A percentile compares a stretch with the other conserved stretches of the same genome.
phyloP scores from a whole-genome alignment of 2,888 invertebrate genomes.

The Arctia plantaginis region DNA sequence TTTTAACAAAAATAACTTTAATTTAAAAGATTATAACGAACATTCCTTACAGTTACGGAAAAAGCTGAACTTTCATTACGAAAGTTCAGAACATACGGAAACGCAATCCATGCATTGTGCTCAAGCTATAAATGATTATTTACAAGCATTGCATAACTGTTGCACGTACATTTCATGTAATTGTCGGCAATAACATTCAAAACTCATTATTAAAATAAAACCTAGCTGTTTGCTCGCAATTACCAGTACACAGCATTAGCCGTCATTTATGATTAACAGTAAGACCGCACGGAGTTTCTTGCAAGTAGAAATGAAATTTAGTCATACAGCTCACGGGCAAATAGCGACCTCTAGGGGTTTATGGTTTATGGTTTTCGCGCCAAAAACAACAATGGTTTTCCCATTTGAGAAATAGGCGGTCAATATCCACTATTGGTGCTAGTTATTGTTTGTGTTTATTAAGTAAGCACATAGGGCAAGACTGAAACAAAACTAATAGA shows the following conservation, averaged over 20 bases:
- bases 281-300: slow-evolving; percentile 54
- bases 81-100: not conserved
- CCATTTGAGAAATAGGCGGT: not conserved
- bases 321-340: slow-evolving; percentile 40
- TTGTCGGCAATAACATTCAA: slow-evolving; percentile 34
- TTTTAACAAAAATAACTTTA: not conserved
- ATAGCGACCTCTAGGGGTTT: slow-evolving; percentile 49
- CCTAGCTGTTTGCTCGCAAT: slow-evolving; percentile 41
- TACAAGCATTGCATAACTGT: slow-evolving; percentile 7
- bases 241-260: slow-evolving; percentile 51
- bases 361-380: slow-evolving; percentile 42
- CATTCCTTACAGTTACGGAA: not conserved
- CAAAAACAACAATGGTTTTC: slow-evolving; percentile 12
- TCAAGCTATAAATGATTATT: slow-evolving; percentile 3
- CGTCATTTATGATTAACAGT: slow-evolving; percentile 59
- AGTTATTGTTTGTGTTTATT: not conserved
- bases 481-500: not conserved
- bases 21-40: not conserved
- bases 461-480: not conserved
- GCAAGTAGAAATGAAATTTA: slow-evolving; percentile 40
- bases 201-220: slow-evolving; percentile 39
- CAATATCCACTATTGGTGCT: not conserved
- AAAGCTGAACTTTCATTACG: not conserved
- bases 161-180: slow-evolving; percentile 15
- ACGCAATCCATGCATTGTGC: slow-evolving; percentile 2